These are phyloP conservation scores for Okapia johnstoni DNA, from an alignment of 2,113 vertebrate species.

Conservation along the genomic window DNA sequence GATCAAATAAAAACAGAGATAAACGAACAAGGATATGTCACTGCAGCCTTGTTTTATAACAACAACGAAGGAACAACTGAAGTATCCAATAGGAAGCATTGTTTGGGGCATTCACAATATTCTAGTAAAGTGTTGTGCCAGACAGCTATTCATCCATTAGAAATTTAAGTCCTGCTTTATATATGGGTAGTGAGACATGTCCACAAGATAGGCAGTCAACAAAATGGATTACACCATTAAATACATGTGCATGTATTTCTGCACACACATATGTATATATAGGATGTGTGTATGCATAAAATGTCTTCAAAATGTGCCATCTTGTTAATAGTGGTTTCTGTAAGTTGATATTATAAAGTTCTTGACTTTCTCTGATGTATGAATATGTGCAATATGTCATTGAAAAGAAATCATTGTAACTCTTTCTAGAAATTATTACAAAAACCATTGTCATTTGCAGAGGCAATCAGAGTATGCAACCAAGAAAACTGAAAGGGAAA, in stretches of 20 bases:
- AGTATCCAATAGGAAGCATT: background rate
- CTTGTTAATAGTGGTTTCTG: background rate
- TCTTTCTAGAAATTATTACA: background rate
- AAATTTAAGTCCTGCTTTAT: background rate
- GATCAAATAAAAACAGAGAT: background rate
- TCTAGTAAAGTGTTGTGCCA: background rate
- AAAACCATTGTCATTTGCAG: background rate
- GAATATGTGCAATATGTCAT: background rate
- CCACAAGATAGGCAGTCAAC: background rate
- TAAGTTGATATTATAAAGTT: background rate
- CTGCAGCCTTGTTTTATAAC: background rate
- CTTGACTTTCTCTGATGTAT: background rate
- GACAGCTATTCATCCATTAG: background rate
- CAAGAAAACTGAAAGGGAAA: background rate
- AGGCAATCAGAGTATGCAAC: background rate
- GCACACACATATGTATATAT: background rate
- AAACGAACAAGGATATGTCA: background rate
- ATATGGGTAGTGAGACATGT: background rate
- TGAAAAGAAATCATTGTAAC: background rate
- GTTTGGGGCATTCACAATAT: background rate
- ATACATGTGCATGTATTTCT: background rate
- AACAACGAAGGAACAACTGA: background rate
- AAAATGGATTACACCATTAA: background rate
- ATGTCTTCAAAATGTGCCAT: background rate
- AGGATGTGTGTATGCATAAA: background rate